Evolutionary conservation across 2,888 invertebrate genomes (phyloP), one percentile per base, ranked within the genome.

Genomic region (Drosophila affinis): DNA sequence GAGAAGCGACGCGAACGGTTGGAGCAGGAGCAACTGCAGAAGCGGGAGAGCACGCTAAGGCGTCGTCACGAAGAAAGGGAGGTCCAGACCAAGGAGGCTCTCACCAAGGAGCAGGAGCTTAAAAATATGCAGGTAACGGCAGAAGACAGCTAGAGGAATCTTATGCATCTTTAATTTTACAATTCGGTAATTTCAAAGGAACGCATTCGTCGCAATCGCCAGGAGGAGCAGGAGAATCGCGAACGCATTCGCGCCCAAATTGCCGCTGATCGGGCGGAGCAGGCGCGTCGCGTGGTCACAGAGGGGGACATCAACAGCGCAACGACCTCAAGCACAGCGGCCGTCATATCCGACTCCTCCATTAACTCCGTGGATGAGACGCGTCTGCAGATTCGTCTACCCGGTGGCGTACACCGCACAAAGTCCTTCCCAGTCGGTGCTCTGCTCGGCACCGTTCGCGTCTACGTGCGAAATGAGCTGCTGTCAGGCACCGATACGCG

Each of bases 161-260:
- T 39, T 14, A 14, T 39, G 17, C 1, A 10, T 46, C 10, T 17
- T 1, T 18, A 17, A 12, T 17, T 18, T 39, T 4, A 14, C 17
- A n/a, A 4, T 21, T 3, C 29, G 0, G 29, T 32, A 0, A 44
- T 0, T 14, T 48, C 3, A 12, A 97, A 98, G 81, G 96, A 96
- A 88, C 94, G 97, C 58, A 95, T 95, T 79, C 93, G 96, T 17
- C 88, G 81, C 10, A 98, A 99, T 88, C 98, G 98, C 89, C 94
- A 96, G 71, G 98, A 98, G 78, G 98, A 98, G 79, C 96, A 95
- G 89, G 91, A 94, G 74, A 98, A 98, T 0, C 94, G 96, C 83
- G 96, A 98, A 61, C 94, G 96, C 67, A 97, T 99, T 0, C 94
- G 94, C 57, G 97, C 97, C 29, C 97, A 98, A 93, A 99, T 99